Percentiles rank a stretch among this genome's conserved stretches.
Conservation (phyloP, 2,113 vertebrate species). For the Petroica traversi region DNA sequence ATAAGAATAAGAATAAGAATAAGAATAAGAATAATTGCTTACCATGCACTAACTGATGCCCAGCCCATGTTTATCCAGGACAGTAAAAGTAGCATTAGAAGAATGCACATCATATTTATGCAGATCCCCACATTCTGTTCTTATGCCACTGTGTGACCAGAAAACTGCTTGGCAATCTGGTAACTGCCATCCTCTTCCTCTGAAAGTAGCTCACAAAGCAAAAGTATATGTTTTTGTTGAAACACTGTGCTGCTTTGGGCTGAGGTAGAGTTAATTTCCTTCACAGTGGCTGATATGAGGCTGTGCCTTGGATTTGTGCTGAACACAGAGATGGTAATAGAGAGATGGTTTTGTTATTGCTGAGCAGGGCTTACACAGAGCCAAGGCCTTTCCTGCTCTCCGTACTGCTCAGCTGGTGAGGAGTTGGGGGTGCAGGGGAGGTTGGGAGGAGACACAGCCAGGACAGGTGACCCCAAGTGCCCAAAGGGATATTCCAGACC, state of each 20-base stretch:
- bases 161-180: background rate
- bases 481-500: background rate
- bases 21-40: too few species aligned
- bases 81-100: background rate
- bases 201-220: background rate
- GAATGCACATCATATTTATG: background rate
- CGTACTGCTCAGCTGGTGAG: background rate
- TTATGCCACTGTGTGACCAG: background rate
- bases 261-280: background rate
- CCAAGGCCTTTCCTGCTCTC: background rate
- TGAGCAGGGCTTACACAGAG: background rate
- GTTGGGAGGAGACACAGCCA: background rate
- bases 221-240: background rate
- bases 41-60: background rate
- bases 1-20: too few species aligned
- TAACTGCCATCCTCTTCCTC: background rate
- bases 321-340: background rate
- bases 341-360: background rate
- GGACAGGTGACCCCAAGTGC: fast-evolving
- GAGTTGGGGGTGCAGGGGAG: too few species aligned
- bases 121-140: background rate
- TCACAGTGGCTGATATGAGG: background rate
- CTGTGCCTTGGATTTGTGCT: background rate
- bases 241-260: background rate
- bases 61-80: background rate